Evolutionary conservation across 2,888 invertebrate genomes (phyloP), one percentile per base, ranked within the genome.

Genomic region (Aleiodes alternator): DNA sequence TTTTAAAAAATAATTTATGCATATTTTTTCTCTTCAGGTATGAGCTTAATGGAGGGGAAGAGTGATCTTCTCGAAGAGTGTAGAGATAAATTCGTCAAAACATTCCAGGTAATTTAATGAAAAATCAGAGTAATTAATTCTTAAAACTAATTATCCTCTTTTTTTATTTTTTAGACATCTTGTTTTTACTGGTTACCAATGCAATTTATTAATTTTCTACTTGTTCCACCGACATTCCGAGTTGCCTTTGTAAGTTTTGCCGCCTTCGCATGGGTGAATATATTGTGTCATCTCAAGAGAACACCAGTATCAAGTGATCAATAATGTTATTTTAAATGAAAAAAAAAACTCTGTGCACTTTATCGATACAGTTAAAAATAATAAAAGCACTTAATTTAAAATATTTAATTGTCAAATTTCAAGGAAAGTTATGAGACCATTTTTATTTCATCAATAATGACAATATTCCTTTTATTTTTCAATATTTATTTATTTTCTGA

Each of bases 161-260:
- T 50, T 61, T 34, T 53, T 69, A 29, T 71, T 38, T 48, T 64
- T 94, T 94, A 93, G 87, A 93, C 94, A 0, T 96, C 96, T 79
- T 96, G 96, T 84, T 89, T 93, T 71, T 97, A 96, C 88, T 97
- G 97, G 96, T 87, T 96, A 53, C 96, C 96, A 0, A 94, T 93
- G 0, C 96, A 96, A 89, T 92, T 93, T 0, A 86, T 96, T 43
- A 97, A 97, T 89, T 97, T 97, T 89, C 87, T 92, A 59, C 88
- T 95, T 70, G 88, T 97, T 69, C 94, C 96, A 0, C 92, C 96
- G 0, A 90, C 93, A 70, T 92, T 94, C 75, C 91, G 97, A 14
- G 95, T 97, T 0, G 92, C 94, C 1, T 97, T 95, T 84, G 95
- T 97, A 34, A 95, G 96, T 0, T 90, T 93, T 0, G 95, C 94